Conservation (phyloP, 1,140 invertebrate genomes). For the Tetragnatha versicolor region DNA sequence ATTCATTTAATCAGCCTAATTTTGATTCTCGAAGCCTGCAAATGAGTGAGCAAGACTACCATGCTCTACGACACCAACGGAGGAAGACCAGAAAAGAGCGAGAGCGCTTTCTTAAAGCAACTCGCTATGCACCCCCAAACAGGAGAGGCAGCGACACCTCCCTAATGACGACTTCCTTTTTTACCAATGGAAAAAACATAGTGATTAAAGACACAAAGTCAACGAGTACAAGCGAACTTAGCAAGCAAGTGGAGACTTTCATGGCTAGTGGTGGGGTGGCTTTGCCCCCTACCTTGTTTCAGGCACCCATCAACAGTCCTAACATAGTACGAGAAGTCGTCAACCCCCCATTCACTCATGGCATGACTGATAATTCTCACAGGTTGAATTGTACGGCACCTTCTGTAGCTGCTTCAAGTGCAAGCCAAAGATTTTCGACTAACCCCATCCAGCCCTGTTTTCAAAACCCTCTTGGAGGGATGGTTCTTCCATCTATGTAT, state of each 20-base stretch:
- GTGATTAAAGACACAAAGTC: conserved; percentile 44
- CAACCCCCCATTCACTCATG: conserved; percentile 54
- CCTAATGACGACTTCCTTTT: conserved; percentile 61
- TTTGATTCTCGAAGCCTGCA: conserved; percentile 82
- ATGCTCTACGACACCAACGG: conserved; percentile 69
- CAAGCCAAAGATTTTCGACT: conserved; percentile 24
- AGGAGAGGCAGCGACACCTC: conserved; percentile 76
- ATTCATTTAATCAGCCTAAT: conserved; percentile 67
- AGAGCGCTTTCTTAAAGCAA: conserved; percentile 62
- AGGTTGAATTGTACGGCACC: background rate
- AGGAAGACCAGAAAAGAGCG: conserved; percentile 78
- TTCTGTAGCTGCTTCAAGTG: background rate
- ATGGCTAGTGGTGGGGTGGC: background rate
- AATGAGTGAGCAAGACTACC: conserved; percentile 57
- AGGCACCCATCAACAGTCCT: background rate
- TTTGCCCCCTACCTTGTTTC: background rate
- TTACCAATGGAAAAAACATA: background rate
- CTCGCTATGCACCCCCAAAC: conserved; percentile 61
- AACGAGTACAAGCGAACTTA: conserved; percentile 57
- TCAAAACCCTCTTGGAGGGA: background rate
- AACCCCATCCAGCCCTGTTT: background rate
- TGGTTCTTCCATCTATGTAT: conserved; percentile 2
- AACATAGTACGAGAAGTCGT: conserved; percentile 1
- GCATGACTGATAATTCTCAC: conserved; percentile 54
- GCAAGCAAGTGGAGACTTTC: background rate